phyloP scores from a whole-genome alignment of 2,113 vertebrate genomes.

The Pangasianodon hypophthalmus region DNA sequence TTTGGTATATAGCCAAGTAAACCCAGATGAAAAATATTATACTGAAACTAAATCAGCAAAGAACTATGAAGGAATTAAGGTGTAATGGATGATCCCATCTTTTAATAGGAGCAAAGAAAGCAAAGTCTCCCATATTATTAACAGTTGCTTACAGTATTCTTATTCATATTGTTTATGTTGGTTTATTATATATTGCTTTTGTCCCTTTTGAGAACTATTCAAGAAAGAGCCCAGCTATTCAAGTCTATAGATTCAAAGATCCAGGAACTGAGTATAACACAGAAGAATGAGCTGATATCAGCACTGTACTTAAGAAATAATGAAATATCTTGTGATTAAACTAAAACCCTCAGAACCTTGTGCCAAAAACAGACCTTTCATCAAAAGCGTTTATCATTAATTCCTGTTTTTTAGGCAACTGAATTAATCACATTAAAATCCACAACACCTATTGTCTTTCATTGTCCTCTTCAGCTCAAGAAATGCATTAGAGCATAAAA shows the following conservation, averaged over 20 bases:
- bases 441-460: background rate
- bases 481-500: background rate
- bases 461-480: background rate
- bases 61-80: background rate
- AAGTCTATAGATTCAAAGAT: background rate
- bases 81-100: background rate
- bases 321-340: background rate
- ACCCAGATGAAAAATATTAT: background rate
- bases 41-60: background rate
- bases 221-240: background rate
- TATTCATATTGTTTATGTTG: background rate
- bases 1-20: background rate
- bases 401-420: background rate
- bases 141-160: background rate
- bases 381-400: background rate
- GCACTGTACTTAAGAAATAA: background rate
- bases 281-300: background rate
- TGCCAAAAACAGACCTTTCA: background rate
- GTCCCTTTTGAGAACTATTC: background rate
- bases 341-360: background rate
- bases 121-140: background rate
- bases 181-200: background rate
- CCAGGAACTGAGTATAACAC: background rate
- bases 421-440: background rate
- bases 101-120: background rate